Evolutionary conservation across 64 coral and sea anemone species (phyloP).

Genomic region (Montipora efflorescens): DNA sequence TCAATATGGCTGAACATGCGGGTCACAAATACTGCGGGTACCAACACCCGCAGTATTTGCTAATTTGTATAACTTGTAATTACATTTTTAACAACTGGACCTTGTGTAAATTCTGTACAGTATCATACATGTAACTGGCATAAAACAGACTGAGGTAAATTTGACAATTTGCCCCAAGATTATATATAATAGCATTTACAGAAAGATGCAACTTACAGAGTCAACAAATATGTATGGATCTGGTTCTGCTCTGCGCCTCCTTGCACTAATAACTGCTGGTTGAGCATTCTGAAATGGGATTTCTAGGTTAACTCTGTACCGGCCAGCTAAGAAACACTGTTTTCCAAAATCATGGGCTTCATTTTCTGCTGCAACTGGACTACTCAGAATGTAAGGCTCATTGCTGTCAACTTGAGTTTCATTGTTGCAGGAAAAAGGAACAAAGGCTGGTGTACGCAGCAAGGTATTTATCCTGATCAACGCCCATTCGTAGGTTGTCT

Average conservation of each 20-base stretch:
- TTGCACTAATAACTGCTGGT: neutral
- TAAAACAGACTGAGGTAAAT: too few relatives aligned
- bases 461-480: slow-evolving; percentile 60
- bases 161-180: too few relatives aligned
- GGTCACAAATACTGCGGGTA: too few relatives aligned
- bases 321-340: slow-evolving; percentile 67
- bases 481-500: slow-evolving; percentile 75
- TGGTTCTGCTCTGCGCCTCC: slow-evolving; percentile 3
- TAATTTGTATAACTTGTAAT: too few relatives aligned
- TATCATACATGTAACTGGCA: too few relatives aligned
- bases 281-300: slow-evolving; percentile 56
- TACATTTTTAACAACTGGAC: too few relatives aligned
- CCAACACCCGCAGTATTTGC: too few relatives aligned
- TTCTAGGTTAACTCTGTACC: slow-evolving; percentile 39
- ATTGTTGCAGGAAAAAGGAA: slow-evolving; percentile 69
- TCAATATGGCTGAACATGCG: too few relatives aligned
- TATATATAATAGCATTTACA: too few relatives aligned
- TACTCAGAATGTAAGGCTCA: slow-evolving; percentile 26
- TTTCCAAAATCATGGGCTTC: slow-evolving; percentile 63
- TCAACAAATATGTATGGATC: slow-evolving; percentile 57
- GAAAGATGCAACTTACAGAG: slow-evolving; percentile 55
- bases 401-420: slow-evolving; percentile 44
- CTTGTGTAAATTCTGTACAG: too few relatives aligned
- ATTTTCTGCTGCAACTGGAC: slow-evolving; percentile 24
- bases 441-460: slow-evolving; percentile 52